phyloP scores from a whole-genome alignment of 2,797 vertebrate genomes.

The Octomys mimax region DNA sequence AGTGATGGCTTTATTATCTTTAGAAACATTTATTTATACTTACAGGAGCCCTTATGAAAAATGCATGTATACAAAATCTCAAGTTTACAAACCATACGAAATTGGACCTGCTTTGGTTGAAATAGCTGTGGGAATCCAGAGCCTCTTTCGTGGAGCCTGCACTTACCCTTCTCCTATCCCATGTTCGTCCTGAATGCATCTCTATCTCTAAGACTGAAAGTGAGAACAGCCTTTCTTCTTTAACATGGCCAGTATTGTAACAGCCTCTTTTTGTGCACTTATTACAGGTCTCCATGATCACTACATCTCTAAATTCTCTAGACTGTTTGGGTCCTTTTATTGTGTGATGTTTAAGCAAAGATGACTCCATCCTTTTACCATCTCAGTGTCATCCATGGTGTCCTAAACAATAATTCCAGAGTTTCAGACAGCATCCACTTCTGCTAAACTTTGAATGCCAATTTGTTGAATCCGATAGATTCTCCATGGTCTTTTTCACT shows the following conservation, averaged over 20 bases:
- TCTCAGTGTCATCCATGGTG: background rate
- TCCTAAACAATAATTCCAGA: slow-evolving; percentile 40
- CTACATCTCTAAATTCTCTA: background rate
- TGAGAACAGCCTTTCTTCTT: background rate
- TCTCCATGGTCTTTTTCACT: slow-evolving; percentile 36
- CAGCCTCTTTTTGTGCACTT: background rate
- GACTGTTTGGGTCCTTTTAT: background rate
- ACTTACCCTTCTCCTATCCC: too few relatives aligned
- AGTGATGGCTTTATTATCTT: background rate
- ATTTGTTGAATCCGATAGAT: slow-evolving; percentile 43
- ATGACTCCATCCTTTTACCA: background rate
- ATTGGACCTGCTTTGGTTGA: background rate
- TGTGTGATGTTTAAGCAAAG: background rate
- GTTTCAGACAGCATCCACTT: slow-evolving; percentile 22
- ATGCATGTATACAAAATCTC: background rate
- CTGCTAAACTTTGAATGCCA: slow-evolving; percentile 42
- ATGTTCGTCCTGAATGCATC: background rate
- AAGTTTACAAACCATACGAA: background rate
- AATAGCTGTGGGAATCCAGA: background rate
- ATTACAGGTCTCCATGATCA: background rate
- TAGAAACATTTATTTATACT: background rate
- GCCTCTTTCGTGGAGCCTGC: background rate
- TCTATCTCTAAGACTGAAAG: background rate
- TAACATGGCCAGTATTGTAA: background rate
- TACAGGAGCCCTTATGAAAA: background rate